Evolutionary conservation across 53 echinoderm and acorn worm genomes (phyloP).

Genomic region (Echinarachnius parma): DNA sequence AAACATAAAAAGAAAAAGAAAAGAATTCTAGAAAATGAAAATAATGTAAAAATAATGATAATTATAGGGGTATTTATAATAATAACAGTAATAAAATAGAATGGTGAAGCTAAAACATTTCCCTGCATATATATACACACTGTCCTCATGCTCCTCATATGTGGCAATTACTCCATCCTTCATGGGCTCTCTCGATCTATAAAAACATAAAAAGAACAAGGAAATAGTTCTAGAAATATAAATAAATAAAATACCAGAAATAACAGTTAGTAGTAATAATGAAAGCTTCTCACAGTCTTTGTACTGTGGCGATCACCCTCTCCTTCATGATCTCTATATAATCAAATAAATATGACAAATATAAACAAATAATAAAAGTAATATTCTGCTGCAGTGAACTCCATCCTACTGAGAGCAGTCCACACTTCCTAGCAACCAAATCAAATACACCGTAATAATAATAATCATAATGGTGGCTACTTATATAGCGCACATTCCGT

Average conservation of each 20-base stretch:
- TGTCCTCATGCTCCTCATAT: constrained; percentile 98
- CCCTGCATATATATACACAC: too few species aligned
- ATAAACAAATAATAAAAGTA: too few species aligned
- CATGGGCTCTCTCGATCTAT: constrained; percentile 77
- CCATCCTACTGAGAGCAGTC: too few species aligned
- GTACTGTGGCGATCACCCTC: constrained; percentile 85
- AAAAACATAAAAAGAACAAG: constrained; percentile 5
- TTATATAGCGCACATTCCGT: too few species aligned
- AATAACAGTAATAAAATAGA: not conserved
- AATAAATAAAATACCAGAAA: not conserved
- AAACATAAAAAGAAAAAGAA: constrained; percentile 3
- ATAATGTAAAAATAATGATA: not conserved
- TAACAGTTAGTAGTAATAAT: not conserved
- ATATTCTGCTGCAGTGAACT: too few species aligned
- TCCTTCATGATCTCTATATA: constrained; percentile 80
- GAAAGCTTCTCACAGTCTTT: constrained; percentile 79
- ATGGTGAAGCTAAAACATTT: too few species aligned
- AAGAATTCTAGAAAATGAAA: not conserved
- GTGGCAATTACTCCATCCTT: constrained; percentile 90
- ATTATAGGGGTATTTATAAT: not conserved
- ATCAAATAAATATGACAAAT: constrained; percentile 33
- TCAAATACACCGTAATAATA: too few species aligned
- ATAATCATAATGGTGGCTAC: too few species aligned
- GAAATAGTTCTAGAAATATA: not conserved
- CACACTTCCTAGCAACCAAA: too few species aligned